These are phyloP conservation scores for Erebia palarica DNA, from an alignment of 2,888 invertebrate genomes.

Conservation along the genomic window DNA sequence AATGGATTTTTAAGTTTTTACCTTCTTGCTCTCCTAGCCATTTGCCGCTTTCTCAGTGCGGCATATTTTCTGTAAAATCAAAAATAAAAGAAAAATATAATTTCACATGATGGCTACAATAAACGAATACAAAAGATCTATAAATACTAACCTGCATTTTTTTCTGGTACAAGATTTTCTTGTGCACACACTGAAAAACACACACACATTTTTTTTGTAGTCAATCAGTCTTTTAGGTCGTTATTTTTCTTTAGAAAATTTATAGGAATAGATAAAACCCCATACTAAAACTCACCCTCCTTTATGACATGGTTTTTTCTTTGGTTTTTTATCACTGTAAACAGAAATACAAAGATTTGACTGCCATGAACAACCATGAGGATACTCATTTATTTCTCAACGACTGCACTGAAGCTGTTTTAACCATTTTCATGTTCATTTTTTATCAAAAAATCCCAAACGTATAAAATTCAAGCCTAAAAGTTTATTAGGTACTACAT, in stretches of 20 bases:
- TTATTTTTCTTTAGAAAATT: not conserved
- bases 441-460: too few species aligned
- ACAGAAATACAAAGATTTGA: not conserved
- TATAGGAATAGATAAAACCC: conserved; percentile 8
- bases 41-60: conserved; percentile 45
- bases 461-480: not conserved
- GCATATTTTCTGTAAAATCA: conserved; percentile 48
- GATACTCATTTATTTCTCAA: too few species aligned
- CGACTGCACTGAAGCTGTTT: too few species aligned
- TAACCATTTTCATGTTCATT: too few species aligned
- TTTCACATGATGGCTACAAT: not conserved
- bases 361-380: not conserved
- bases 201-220: too few species aligned
- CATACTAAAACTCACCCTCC: conserved; percentile 53
- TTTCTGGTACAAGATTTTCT: conserved; percentile 56
- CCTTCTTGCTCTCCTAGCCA: conserved; percentile 40
- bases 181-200: conserved; percentile 56
- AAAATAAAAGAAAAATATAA: not conserved
- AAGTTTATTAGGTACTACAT: not conserved
- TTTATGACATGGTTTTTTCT: conserved; percentile 52
- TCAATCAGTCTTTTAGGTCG: not conserved
- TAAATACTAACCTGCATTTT: conserved; percentile 58
- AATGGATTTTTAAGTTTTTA: conserved; percentile 21
- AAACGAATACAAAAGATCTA: not conserved
- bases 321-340: conserved; percentile 39